These are phyloP conservation scores for Galaxias olidus DNA, from an alignment of 2,797 vertebrate genomes.

Conservation along the genomic window DNA sequence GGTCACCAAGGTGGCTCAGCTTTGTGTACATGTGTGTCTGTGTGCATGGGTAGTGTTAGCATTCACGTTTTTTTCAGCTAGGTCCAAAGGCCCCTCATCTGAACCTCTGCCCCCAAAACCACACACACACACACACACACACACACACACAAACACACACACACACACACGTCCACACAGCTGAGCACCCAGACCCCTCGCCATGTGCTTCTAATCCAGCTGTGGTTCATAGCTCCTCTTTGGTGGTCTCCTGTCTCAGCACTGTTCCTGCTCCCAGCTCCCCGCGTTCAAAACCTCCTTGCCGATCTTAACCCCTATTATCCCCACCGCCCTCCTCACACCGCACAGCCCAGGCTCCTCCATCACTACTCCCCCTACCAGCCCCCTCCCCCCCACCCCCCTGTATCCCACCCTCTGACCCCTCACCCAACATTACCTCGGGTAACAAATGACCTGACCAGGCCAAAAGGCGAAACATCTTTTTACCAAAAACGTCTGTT, in stretches of 20 bases:
- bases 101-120: background rate
- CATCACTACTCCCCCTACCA: too few species aligned
- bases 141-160: background rate
- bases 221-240: conserved; percentile 25
- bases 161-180: background rate
- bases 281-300: conserved; percentile 14
- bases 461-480: background rate
- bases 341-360: background rate
- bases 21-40: too few species aligned
- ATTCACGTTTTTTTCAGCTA: too few species aligned
- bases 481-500: background rate
- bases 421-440: background rate
- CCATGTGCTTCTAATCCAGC: conserved; percentile 65
- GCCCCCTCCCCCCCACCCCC: background rate
- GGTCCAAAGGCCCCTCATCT: too few species aligned
- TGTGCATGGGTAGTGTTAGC: too few species aligned
- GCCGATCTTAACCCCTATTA: background rate
- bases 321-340: background rate
- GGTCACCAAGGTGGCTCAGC: too few species aligned
- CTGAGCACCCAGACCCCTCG: conserved; percentile 27
- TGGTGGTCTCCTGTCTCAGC: conserved; percentile 49
- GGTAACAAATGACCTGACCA: background rate
- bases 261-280: conserved; percentile 9
- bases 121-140: conserved; percentile 22
- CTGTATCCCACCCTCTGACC: conserved; percentile 2